A percentile compares a stretch with the other conserved stretches of the same genome.
These are phyloP conservation scores for Amphiprion clarkii DNA, from an alignment of 2,797 vertebrate genomes.

Conservation along the genomic window DNA sequence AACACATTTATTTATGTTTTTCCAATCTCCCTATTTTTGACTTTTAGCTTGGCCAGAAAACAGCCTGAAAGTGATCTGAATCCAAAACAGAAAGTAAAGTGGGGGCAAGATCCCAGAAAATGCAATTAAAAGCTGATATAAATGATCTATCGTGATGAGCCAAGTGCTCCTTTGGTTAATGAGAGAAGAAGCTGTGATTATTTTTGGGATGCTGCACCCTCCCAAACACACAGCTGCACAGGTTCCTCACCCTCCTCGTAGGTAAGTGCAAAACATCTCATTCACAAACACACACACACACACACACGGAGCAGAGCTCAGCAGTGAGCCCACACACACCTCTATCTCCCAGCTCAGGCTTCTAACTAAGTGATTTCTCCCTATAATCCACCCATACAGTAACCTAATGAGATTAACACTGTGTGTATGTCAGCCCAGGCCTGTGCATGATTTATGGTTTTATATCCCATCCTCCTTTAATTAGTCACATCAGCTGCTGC, in stretches of 20 bases:
- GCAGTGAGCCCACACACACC: slow-evolving; percentile 46
- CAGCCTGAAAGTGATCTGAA: slow-evolving; percentile 34
- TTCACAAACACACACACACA: slow-evolving; percentile 15
- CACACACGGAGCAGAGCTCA: slow-evolving; percentile 23
- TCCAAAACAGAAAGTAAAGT: slow-evolving; percentile 29
- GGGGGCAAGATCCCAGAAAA: slow-evolving; percentile 38
- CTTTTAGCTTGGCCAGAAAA: slow-evolving; percentile 17
- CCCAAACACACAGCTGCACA: slow-evolving; percentile 18
- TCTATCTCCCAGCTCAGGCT: slow-evolving; percentile 59
- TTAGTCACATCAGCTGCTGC: slow-evolving; percentile 68
- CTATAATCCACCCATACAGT: slow-evolving; percentile 77
- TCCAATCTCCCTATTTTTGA: background rate
- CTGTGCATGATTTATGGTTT: slow-evolving; percentile 80
- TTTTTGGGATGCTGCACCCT: slow-evolving; percentile 13
- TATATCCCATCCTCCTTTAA: slow-evolving; percentile 77
- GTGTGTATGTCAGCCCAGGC: slow-evolving; percentile 65
- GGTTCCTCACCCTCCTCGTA: slow-evolving; percentile 3
- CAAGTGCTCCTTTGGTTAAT: slow-evolving; percentile 33
- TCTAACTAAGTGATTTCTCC: slow-evolving; percentile 72
- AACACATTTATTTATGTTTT: background rate
- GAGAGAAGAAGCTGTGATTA: slow-evolving; percentile 36
- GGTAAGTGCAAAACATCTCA: slow-evolving; percentile 30
- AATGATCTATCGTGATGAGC: slow-evolving; percentile 31
- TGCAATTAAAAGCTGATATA: slow-evolving; percentile 40
- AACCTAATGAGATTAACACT: slow-evolving; percentile 79